Percentiles rank a stretch among this genome's conserved stretches.
Evolutionary conservation across 2,888 invertebrate species (phyloP).

Genomic region (Lomographa bimaculata): DNA sequence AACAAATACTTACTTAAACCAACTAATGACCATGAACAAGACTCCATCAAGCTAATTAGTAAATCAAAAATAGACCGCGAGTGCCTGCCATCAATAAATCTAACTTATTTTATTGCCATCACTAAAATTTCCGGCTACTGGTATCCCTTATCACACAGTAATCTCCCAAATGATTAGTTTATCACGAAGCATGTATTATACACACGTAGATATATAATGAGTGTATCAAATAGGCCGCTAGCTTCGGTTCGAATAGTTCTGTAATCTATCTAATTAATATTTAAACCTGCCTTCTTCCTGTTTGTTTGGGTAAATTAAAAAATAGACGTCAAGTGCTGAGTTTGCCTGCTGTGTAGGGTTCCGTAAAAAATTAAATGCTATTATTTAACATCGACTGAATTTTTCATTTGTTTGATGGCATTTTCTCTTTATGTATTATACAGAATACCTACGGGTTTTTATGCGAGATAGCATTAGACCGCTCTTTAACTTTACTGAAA

Average conservation of each 20-base stretch:
- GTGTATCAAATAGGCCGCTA: slow-evolving; percentile 40
- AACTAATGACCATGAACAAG: too few species aligned
- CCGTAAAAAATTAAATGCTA: too few species aligned
- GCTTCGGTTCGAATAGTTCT: slow-evolving; percentile 36
- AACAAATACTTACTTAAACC: too few species aligned
- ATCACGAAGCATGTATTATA: slow-evolving; percentile 29
- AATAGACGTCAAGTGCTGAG: slow-evolving; percentile 13
- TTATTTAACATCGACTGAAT: too few species aligned
- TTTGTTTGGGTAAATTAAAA: slow-evolving; percentile 50
- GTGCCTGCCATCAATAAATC: slow-evolving; percentile 33
- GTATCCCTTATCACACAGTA: slow-evolving; percentile 32
- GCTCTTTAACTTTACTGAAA: too few species aligned
- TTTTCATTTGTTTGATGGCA: too few species aligned
- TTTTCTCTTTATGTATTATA: too few species aligned
- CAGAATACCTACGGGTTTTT: too few species aligned
- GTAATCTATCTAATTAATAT: slow-evolving; percentile 60
- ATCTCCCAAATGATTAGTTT: slow-evolving; percentile 36
- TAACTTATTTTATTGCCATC: slow-evolving; percentile 33
- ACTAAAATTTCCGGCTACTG: slow-evolving; percentile 38
- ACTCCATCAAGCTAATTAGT: too few species aligned
- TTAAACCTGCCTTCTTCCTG: slow-evolving; percentile 59
- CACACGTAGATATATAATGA: slow-evolving; percentile 27
- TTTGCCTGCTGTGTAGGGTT: slow-evolving; percentile 5
- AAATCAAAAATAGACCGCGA: slow-evolving; percentile 30
- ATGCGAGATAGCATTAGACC: too few species aligned